Conservation (phyloP, 2,797 vertebrate species). For the Antennarius maculatus region DNA sequence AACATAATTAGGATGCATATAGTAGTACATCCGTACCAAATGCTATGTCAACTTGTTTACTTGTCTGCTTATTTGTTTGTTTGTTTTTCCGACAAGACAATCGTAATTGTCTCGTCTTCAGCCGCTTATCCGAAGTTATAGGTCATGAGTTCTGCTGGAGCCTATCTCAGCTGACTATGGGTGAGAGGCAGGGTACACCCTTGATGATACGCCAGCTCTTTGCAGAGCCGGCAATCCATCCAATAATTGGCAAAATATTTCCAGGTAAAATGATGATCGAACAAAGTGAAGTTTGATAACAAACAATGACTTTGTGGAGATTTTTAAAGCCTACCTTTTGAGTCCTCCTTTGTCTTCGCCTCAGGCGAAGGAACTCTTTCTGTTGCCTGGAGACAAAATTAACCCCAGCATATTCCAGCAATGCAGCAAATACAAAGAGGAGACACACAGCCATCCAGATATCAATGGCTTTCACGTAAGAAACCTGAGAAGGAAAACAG, state of each 20-base stretch:
- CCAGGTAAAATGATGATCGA: not conserved
- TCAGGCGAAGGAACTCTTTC: slow-evolving; percentile 96
- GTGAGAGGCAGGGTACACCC: too few species aligned
- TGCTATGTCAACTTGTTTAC: too few species aligned
- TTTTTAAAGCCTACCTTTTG: slow-evolving; percentile 85
- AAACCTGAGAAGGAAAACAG: slow-evolving; percentile 85
- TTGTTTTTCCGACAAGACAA: too few species aligned
- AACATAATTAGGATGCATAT: not conserved
- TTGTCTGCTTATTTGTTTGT: too few species aligned
- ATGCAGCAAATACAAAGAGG: slow-evolving; percentile 96
- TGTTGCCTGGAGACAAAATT: slow-evolving; percentile 99
- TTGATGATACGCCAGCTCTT: too few species aligned
- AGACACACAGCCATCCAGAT: slow-evolving; percentile 99
- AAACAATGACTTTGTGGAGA: slow-evolving; percentile 26
- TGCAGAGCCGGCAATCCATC: not conserved
- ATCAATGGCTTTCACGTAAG: slow-evolving; percentile 98
- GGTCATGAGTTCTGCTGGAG: too few species aligned
- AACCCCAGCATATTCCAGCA: slow-evolving; percentile 97
- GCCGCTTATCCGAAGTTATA: too few species aligned
- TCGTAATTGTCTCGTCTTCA: too few species aligned
- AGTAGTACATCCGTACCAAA: not conserved
- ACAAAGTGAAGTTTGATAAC: slow-evolving; percentile 18
- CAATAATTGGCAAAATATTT: not conserved
- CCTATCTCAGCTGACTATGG: too few species aligned
- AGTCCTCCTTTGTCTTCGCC: slow-evolving; percentile 90